phyloP scores from a whole-genome alignment of 2,888 invertebrate genomes.

The Fragum sueziense region DNA sequence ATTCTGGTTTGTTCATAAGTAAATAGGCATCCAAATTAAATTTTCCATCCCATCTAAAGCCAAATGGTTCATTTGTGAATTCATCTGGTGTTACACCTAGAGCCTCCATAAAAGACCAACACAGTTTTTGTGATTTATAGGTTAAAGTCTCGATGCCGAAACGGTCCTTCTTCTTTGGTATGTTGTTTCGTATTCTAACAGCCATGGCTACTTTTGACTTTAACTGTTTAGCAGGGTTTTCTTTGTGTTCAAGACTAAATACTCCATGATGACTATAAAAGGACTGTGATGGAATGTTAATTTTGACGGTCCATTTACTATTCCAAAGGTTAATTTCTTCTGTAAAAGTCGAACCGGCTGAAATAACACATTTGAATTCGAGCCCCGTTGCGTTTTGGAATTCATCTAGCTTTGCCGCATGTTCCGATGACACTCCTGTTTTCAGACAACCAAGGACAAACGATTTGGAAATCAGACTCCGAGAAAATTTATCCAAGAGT shows the following conservation, averaged over 20 bases:
- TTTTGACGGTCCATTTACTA: not conserved
- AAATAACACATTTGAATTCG: not conserved
- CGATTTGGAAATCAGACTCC: not conserved
- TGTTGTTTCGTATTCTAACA: too few species aligned
- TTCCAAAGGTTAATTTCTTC: not conserved
- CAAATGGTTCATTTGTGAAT: not conserved
- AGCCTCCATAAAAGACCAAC: too few species aligned
- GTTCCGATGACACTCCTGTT: not conserved
- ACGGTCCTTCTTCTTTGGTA: too few species aligned
- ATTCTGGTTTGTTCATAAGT: constrained; percentile 2
- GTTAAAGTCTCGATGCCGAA: too few species aligned
- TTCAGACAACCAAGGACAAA: not conserved
- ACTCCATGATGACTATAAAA: too few species aligned
- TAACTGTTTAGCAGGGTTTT: too few species aligned
- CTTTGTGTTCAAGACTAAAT: too few species aligned
- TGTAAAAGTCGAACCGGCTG: too few species aligned
- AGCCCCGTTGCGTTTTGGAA: not conserved
- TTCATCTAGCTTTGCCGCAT: not conserved
- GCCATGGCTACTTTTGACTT: too few species aligned
- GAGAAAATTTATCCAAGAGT: not conserved
- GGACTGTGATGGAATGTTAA: not conserved
- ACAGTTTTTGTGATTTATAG: too few species aligned
- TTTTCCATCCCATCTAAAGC: not conserved
- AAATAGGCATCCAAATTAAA: not conserved
- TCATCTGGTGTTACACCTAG: too few species aligned